Evolutionary conservation across 2,797 vertebrate species (phyloP).

Genomic region (Pseudotriccus pelzelni): DNA sequence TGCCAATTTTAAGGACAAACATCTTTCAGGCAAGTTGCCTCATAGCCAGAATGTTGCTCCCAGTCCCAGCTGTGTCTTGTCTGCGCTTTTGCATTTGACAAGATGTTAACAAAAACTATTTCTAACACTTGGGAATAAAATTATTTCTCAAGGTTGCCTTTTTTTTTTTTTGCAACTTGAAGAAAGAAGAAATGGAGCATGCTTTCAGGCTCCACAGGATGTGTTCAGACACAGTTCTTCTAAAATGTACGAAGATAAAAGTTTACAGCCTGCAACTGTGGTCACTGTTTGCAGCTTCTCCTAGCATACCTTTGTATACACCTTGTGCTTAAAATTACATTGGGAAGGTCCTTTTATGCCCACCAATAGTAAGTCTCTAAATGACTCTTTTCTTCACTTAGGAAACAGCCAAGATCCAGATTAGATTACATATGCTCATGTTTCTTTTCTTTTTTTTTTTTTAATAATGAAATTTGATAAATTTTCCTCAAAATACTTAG

Average conservation of each 20-base stretch:
- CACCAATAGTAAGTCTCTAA: neutral
- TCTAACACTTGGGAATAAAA: neutral
- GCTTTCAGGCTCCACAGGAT: neutral
- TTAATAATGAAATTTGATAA: rapidly evolving
- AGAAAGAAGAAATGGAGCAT: neutral
- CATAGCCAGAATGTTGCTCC: neutral
- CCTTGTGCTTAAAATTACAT: neutral
- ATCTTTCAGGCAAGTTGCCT: neutral
- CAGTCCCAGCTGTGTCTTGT: neutral
- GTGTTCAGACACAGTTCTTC: neutral
- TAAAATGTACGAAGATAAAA: neutral
- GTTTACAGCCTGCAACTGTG: neutral
- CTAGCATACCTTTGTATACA: neutral
- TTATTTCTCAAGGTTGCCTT: neutral
- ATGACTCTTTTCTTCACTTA: neutral
- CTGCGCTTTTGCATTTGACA: neutral
- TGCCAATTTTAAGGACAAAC: neutral
- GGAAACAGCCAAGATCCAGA: neutral
- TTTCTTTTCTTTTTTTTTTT: neutral
- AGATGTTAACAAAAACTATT: neutral
- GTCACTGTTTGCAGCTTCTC: neutral
- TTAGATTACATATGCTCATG: neutral
- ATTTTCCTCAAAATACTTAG: neutral
- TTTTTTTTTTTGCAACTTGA: neutral
- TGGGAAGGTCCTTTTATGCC: neutral